Conservation (phyloP, 2,888 invertebrate genomes). For the Drosophila stalkeri region DNA sequence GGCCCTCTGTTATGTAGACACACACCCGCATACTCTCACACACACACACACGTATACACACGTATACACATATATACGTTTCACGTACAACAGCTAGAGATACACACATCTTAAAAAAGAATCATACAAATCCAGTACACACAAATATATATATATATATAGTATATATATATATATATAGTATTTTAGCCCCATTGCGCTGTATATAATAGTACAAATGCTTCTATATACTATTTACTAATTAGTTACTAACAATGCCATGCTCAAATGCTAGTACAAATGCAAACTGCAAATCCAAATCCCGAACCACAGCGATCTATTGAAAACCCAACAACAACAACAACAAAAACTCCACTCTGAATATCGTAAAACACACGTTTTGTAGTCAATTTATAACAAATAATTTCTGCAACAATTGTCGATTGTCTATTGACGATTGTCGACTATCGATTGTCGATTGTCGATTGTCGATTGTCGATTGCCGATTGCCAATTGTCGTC, state of each 20-base stretch:
- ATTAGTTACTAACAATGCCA: slow-evolving; percentile 7
- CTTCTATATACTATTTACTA: slow-evolving; percentile 11
- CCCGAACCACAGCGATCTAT: not conserved
- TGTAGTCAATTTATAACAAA: slow-evolving; percentile 16
- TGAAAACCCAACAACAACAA: not conserved
- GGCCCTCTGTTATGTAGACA: slow-evolving; percentile 34
- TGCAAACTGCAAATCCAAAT: not conserved
- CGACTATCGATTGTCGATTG: not conserved
- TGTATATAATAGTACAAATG: slow-evolving; percentile 14
- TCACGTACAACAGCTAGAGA: slow-evolving; percentile 41
- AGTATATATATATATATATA: not conserved
- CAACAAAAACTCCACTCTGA: slow-evolving; percentile 1
- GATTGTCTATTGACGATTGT: not conserved
- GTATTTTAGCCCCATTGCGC: not conserved
- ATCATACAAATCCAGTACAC: slow-evolving; percentile 21
- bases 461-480: not conserved
- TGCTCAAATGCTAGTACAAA: not conserved
- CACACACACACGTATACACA: slow-evolving; percentile 1
- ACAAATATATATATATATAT: slow-evolving; percentile 7
- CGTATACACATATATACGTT: not conserved
- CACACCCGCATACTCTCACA: slow-evolving; percentile 27
- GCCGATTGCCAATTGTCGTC: slow-evolving; percentile 47
- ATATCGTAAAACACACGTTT: slow-evolving; percentile 10
- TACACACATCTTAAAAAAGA: slow-evolving; percentile 34
- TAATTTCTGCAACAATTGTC: slow-evolving; percentile 10